Percentiles rank a stretch among this genome's conserved stretches.
Evolutionary conservation across 2,797 vertebrate species (phyloP).

Genomic region (Myotis findleyi): DNA sequence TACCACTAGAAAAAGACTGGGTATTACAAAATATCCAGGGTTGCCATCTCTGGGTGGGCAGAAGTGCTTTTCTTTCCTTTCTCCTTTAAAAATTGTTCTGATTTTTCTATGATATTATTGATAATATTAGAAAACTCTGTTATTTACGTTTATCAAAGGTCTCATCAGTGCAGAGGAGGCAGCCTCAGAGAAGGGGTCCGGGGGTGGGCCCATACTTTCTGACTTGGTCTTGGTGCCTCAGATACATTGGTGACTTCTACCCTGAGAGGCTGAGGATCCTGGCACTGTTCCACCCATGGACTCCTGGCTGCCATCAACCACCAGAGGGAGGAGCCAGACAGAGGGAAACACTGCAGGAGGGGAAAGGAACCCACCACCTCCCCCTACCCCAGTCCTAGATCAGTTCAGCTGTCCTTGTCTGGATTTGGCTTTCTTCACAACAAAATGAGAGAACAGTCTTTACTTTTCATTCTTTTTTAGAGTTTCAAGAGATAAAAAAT

Average conservation of each 20-base stretch:
- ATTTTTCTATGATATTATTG: not conserved
- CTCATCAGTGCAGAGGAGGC: not conserved
- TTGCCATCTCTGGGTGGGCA: not conserved
- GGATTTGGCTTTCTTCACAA: not conserved
- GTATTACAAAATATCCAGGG: not conserved
- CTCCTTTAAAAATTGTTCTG: not conserved
- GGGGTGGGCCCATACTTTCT: not conserved
- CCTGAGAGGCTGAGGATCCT: not conserved
- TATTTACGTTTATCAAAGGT: not conserved
- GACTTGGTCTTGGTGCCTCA: not conserved
- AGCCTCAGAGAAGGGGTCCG: not conserved
- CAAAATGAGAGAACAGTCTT: not conserved
- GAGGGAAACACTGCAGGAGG: not conserved
- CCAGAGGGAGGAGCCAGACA: not conserved
- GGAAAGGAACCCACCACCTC: not conserved
- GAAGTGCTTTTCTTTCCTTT: not conserved
- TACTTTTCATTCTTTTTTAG: not conserved
- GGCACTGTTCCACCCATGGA: not conserved
- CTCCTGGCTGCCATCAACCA: not conserved
- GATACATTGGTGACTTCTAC: not conserved
- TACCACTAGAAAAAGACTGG: not conserved
- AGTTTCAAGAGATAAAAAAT: conserved; percentile 38
- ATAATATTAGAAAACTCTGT: not conserved
- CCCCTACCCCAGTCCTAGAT: accelerated
- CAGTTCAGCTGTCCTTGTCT: not conserved